Evolutionary conservation across 2,113 vertebrate species (phyloP).

Genomic region (Promerops cafer): DNA sequence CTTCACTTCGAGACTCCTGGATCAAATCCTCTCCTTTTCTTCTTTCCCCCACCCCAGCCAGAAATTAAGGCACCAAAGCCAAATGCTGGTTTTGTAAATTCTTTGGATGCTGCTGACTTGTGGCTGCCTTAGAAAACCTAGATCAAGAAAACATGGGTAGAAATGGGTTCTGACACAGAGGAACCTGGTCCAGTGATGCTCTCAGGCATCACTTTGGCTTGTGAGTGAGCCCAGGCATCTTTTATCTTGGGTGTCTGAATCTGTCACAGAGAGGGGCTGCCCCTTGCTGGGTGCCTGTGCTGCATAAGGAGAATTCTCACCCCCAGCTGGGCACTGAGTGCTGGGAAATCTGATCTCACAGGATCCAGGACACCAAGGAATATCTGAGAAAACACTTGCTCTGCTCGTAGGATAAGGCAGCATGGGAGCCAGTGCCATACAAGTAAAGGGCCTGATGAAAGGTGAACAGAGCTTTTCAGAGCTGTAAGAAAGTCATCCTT

Average conservation of each 20-base stretch:
- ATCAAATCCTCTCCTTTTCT: neutral
- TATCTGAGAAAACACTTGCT: neutral
- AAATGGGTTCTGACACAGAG: neutral
- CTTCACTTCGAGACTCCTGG: neutral
- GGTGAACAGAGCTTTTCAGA: neutral
- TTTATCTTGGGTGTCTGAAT: neutral
- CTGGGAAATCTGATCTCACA: neutral
- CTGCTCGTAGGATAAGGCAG: neutral
- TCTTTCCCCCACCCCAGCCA: neutral
- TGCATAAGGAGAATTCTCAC: neutral
- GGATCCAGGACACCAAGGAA: neutral
- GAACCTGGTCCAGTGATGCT: neutral
- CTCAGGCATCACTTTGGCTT: neutral
- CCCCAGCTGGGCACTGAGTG: neutral
- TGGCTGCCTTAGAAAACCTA: neutral
- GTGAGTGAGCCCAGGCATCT: neutral
- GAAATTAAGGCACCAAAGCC: neutral
- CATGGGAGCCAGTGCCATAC: neutral
- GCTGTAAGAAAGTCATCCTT: neutral
- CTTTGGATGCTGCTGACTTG: neutral
- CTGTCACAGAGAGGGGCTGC: neutral
- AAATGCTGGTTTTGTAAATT: neutral
- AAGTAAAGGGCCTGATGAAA: neutral
- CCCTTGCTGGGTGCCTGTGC: neutral
- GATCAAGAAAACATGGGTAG: neutral